Percentiles rank a stretch among this genome's conserved stretches.
Conservation (phyloP, 2,113 vertebrate species). For the Micronycteris hirsuta region DNA sequence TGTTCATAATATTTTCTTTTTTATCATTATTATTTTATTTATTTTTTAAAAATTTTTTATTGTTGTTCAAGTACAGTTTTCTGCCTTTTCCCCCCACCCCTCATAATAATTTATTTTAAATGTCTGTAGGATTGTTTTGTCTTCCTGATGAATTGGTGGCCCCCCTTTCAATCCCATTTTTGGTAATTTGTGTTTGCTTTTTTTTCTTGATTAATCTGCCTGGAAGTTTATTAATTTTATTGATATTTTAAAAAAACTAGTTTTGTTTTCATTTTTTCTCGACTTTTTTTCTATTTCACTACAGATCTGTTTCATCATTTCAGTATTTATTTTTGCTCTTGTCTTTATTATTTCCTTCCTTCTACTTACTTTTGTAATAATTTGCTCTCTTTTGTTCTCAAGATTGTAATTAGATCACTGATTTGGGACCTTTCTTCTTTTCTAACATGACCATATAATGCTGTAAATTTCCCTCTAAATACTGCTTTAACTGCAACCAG, state of each 20-base stretch:
- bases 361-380: background rate
- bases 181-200: background rate
- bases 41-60: too few relatives aligned
- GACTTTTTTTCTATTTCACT: background rate
- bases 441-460: background rate
- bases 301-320: background rate
- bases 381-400: background rate
- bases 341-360: constrained; percentile 2
- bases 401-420: background rate
- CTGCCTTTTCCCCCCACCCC: too few relatives aligned
- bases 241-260: background rate
- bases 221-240: background rate
- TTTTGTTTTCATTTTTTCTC: background rate
- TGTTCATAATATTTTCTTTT: background rate
- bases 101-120: background rate
- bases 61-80: too few relatives aligned
- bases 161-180: background rate
- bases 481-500: background rate
- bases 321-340: background rate
- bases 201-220: background rate
- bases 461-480: background rate
- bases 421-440: background rate
- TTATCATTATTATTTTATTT: too few relatives aligned
- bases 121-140: background rate
- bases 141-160: background rate